Base-by-base conservation (phyloP, 2,797 vertebrate genomes). In the Kryptopterus vitreolus region DNA sequence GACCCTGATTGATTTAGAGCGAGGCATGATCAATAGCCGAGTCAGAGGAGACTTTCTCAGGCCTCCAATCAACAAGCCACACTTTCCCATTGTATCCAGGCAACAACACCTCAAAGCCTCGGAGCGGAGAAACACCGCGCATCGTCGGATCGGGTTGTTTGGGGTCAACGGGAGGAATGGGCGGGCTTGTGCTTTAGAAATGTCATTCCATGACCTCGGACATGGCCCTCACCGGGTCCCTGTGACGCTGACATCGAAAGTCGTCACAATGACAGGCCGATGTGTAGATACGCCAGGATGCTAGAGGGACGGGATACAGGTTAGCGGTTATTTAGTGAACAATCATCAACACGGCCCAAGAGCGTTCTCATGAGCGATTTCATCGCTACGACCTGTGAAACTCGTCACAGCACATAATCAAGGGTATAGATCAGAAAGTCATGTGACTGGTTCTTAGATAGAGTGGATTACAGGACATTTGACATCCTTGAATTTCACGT, bases 11-110 rank as follows among this genome's bases (percentile, higher is more conserved):
- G 85, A 87, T 83, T 79, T 70, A 79, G 61, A 58, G 72, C 43
- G 69, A 81, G 71, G 68, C 46, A 70, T 81, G 83, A 87, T 87
- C 86, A 85, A 86, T 85, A 81, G 62, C 61, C 26, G 78, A 85
- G 80, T 86, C 84, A 83, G 61, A 77, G 61, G 69, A 86, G 83
- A 82, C 79, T 65, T 77, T 84, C 71, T 20, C 71, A 86, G 61
- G 66, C 68, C 80, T 76, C 73, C 65, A 87, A 86, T 83, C 80
- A 82, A 85, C 80, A 82, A 48, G 59, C 78, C 69, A 65, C 84
- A 86, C 66, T 82, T 82, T 85, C 57, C 71, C 35, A 74, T 80
- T 46, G 86, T 87, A 82, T 65, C 86, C 59, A 83, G 63, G 86
- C 83, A 86, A 85, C 85, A 80, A 63, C 77, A 80, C 62, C 83